Evolutionary conservation across 1,140 invertebrate genomes (phyloP), one percentile per base, ranked within the genome.

Genomic region (Danaus melanippus): DNA sequence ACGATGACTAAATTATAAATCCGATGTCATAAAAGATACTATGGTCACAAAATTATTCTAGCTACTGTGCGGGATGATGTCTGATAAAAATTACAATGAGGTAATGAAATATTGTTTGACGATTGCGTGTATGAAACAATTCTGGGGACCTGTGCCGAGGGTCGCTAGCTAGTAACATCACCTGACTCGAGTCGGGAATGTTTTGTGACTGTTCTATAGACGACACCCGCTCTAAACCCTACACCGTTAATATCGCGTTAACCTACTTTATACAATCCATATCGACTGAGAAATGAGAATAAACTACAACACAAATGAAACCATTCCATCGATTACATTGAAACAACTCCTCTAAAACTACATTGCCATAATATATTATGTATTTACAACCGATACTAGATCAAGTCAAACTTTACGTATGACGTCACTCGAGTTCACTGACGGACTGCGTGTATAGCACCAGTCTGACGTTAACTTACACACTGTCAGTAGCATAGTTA

Each of bases 221-320:
- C 46, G 54, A 56, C 48, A 52, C 50, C 52, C 15, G 62, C 55
- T 45, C 21, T 32, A 32, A 32, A 32, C 21, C 21, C 59, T 60
- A 67, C 66, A 53, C 56, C 66, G 58, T 60, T 32, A 32, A 32
- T 32, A 32, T 7, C 67, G 71, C 69, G 67, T 68, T 79, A 86
- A 76, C 71, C 79, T 86, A 86, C 80, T 86, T 86, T 84, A 81
- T 86, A 86, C 83, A 86, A 77, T 76, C 74, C 71, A 75, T 67
- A 56, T 50, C 11, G 43, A 32, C 46, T 50, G 15, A 15, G 50
- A 56, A 56, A 56, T 43, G 6, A 50, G 12, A 60, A 60, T 42
- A 56, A 58, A 69, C 58, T 57, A 67, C 55, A 67, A 66, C 53
- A 70, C 46, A 66, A 45, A 54, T 58, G 10, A 55, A 39, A 60